These are phyloP conservation scores for Phrynocephalus versicolor DNA, from an alignment of 2,113 vertebrate genomes.

Conservation along the genomic window DNA sequence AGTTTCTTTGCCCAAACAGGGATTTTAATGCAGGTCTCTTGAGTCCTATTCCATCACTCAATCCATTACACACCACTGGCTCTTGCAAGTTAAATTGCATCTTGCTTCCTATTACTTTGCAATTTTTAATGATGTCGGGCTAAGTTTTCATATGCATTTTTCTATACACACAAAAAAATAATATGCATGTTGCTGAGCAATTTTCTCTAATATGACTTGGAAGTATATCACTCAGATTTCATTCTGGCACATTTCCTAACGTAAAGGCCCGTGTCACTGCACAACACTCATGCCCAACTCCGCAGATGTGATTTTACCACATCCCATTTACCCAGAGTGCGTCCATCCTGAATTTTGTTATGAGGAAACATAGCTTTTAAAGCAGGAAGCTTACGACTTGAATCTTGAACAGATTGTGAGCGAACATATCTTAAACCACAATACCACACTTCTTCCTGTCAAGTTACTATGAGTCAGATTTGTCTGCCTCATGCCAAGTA, in stretches of 20 bases:
- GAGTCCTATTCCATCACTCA: too few species aligned
- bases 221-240: background rate
- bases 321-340: background rate
- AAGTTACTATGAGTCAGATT: background rate
- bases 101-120: too few species aligned
- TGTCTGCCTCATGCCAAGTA: background rate
- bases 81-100: too few species aligned
- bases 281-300: background rate
- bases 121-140: too few species aligned
- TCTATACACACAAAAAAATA: too few species aligned
- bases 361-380: background rate
- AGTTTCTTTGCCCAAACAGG: too few species aligned
- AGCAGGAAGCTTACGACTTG: background rate
- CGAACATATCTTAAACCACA: background rate
- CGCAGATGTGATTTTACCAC: background rate
- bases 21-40: too few species aligned
- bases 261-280: background rate
- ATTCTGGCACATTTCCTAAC: background rate
- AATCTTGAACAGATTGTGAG: background rate
- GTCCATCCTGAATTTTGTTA: background rate
- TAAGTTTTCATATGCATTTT: too few species aligned
- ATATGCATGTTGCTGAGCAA: too few species aligned
- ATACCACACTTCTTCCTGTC: background rate
- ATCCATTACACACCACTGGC: too few species aligned
- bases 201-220: too few species aligned